Percentiles rank a stretch among this genome's conserved stretches.
phyloP scores from a whole-genome alignment of 2,888 invertebrate genomes.

The Sipha maydis region DNA sequence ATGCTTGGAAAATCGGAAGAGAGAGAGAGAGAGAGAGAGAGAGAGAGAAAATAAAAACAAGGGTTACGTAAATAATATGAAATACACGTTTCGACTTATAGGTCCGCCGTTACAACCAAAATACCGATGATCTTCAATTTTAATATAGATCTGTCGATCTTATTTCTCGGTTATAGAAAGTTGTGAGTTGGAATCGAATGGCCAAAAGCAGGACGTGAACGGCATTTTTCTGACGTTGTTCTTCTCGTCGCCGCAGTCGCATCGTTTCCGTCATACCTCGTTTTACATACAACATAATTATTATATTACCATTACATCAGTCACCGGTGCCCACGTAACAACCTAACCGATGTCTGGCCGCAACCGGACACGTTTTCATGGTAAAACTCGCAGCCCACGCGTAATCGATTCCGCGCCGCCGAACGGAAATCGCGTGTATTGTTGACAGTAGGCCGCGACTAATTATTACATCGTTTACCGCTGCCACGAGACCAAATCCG shows the following conservation, averaged over 20 bases:
- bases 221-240: neutral
- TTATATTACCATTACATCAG: conserved; percentile 67
- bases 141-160: too few species aligned
- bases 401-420: conserved; percentile 46
- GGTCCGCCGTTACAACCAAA: too few species aligned
- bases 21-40: neutral
- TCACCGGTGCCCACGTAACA: conserved; percentile 70
- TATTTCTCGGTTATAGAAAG: too few species aligned
- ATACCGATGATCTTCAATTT: too few species aligned
- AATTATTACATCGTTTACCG: conserved; percentile 13
- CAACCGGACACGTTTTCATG: conserved; percentile 40
- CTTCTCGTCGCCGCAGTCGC: neutral
- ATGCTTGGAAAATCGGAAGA: neutral
- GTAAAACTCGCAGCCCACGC: neutral
- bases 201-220: too few species aligned
- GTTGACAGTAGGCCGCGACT: conserved; percentile 45
- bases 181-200: neutral
- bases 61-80: conserved; percentile 18
- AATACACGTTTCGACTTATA: neutral
- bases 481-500: neutral
- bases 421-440: conserved; percentile 30
- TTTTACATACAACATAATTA: neutral
- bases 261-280: too few species aligned
- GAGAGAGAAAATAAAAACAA: conserved; percentile 4
- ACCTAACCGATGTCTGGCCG: conserved; percentile 70